Conservation (phyloP, 2,113 vertebrate species). For the Nibea coibor region DNA sequence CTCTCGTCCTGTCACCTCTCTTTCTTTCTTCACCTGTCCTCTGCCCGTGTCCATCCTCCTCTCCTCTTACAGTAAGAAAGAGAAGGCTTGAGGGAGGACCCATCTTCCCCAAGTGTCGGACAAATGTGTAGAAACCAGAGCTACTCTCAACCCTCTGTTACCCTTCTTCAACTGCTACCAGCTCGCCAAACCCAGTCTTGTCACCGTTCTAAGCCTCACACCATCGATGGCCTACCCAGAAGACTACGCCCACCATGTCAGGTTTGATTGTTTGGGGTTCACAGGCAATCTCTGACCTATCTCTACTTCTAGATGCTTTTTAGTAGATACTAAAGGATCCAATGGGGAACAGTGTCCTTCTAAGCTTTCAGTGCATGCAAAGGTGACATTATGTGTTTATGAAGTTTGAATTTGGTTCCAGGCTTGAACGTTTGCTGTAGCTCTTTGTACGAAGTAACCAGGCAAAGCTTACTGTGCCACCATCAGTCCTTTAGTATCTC, state of each 20-base stretch:
- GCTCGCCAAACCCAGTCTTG: slow-evolving; percentile 19
- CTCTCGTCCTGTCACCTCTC: not conserved
- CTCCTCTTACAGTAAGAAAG: slow-evolving; percentile 90
- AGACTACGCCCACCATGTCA: slow-evolving; percentile 17
- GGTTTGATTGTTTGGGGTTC: slow-evolving; percentile 30
- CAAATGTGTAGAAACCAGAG: slow-evolving; percentile 87
- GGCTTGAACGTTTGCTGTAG: not conserved
- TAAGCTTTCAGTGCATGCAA: slow-evolving; percentile 46
- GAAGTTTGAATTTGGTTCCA: slow-evolving; percentile 25
- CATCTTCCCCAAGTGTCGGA: slow-evolving; percentile 97
- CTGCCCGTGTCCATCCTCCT: not conserved
- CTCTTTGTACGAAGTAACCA: slow-evolving; percentile 10
- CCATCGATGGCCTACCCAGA: slow-evolving; percentile 23
- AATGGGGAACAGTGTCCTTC: slow-evolving; percentile 2
- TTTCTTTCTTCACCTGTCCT: not conserved
- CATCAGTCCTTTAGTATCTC: slow-evolving; percentile 36
- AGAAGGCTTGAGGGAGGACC: slow-evolving; percentile 95
- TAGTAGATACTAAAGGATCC: slow-evolving; percentile 39
- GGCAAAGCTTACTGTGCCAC: not conserved
- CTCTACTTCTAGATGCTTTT: slow-evolving; percentile 35
- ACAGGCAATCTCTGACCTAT: slow-evolving; percentile 16
- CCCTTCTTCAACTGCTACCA: slow-evolving; percentile 14
- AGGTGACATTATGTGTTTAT: not conserved
- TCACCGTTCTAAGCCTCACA: slow-evolving; percentile 41
- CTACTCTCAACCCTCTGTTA: slow-evolving; percentile 28